Conservation (phyloP, 1,140 invertebrate species). For the Aphelenchoides avenae region DNA sequence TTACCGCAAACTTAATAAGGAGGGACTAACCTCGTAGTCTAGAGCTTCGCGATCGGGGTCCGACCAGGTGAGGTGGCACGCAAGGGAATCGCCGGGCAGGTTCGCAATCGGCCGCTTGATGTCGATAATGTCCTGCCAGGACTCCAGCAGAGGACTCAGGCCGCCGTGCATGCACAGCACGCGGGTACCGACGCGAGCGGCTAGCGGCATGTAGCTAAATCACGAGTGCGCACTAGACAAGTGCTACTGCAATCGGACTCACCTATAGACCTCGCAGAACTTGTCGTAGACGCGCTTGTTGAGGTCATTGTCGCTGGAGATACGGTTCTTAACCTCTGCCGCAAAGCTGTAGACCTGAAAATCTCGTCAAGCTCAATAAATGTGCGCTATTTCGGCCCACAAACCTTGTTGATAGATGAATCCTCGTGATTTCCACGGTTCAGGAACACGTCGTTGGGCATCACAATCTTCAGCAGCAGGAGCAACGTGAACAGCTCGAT, state of each 20-base stretch:
- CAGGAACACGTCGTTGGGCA: slow-evolving; percentile 19
- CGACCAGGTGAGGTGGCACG: slow-evolving; percentile 17
- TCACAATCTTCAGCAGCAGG: slow-evolving; percentile 13
- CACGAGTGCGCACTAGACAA: too few species aligned
- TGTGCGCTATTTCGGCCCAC: too few species aligned
- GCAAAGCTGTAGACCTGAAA: slow-evolving; percentile 19
- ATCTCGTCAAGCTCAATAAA: too few species aligned
- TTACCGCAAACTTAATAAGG: neutral
- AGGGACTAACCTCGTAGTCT: slow-evolving; percentile 1
- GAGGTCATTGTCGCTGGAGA: slow-evolving; percentile 4
- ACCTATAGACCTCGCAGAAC: slow-evolving; percentile 2
- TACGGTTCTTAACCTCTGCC: slow-evolving; percentile 14
- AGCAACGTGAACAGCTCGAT: slow-evolving; percentile 18
- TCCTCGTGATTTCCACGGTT: slow-evolving; percentile 24
- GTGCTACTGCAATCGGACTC: too few species aligned
- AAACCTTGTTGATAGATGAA: slow-evolving; percentile 4
- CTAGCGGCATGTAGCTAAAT: slow-evolving; percentile 1
- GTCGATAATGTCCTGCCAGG: slow-evolving; percentile 4
- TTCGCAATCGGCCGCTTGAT: slow-evolving; percentile 10
- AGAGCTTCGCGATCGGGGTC: slow-evolving; percentile 7
- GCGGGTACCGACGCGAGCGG: slow-evolving; percentile 7
- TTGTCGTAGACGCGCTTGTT: slow-evolving; percentile 16
- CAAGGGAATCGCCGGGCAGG: neutral
- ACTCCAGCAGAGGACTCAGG: slow-evolving; percentile 6
- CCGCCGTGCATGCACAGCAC: slow-evolving; percentile 17